phyloP scores from a whole-genome alignment of 2,113 vertebrate genomes.

The Typhlomys cinereus region DNA sequence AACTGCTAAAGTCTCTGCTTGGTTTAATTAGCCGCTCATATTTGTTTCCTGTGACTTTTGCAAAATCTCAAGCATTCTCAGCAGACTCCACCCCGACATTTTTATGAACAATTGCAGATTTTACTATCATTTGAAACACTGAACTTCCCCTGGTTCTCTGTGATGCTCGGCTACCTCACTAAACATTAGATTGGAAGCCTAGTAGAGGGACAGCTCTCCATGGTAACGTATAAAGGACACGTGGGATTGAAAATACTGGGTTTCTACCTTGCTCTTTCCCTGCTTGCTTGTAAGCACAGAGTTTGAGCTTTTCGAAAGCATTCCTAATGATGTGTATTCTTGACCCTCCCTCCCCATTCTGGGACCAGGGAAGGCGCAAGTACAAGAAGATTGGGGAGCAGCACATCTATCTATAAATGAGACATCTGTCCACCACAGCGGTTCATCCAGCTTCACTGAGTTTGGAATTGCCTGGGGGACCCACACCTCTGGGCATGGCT shows the following conservation, averaged over 20 bases:
- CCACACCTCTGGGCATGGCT: background rate
- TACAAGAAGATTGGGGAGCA: conserved; percentile 10
- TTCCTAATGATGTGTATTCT: background rate
- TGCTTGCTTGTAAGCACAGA: conserved; percentile 42
- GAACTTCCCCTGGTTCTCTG: background rate
- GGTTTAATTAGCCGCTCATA: background rate
- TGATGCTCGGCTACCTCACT: conserved; percentile 38
- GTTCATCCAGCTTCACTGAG: too few relatives aligned
- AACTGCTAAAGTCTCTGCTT: background rate
- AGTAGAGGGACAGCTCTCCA: conserved; percentile 8
- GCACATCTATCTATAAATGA: conserved; percentile 34
- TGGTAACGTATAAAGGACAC: background rate
- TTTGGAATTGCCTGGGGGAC: background rate
- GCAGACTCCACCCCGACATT: background rate
- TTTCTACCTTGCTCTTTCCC: background rate
- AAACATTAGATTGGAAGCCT: conserved; percentile 46
- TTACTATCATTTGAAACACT: conserved; percentile 29
- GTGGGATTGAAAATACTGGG: conserved; percentile 4
- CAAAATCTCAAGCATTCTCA: background rate
- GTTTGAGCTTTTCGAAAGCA: background rate
- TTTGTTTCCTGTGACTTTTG: background rate
- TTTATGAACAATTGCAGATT: background rate
- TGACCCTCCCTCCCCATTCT: background rate
- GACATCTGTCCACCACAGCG: background rate
- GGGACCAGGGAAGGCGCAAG: conserved; percentile 7